A percentile compares a stretch with the other conserved stretches of the same genome.
phyloP scores from a whole-genome alignment of 2,797 vertebrate species.

The Fundulus diaphanus region DNA sequence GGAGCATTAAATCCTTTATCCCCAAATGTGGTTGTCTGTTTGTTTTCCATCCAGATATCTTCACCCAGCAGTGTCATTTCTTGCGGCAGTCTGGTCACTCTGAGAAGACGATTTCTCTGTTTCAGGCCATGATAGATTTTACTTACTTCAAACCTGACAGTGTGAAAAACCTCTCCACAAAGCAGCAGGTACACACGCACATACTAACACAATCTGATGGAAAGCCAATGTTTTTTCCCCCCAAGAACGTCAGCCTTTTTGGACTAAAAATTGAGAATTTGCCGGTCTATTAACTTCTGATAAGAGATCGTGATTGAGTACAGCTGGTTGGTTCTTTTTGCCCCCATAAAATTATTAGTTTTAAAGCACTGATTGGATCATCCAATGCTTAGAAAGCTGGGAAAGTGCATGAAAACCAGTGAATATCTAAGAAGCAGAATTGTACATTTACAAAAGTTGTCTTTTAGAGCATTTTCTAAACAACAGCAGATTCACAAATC shows the following conservation, averaged over 20 bases:
- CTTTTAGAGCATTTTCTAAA: too few relatives aligned
- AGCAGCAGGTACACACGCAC: slow-evolving; percentile 70
- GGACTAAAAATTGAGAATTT: not conserved
- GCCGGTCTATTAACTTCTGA: too few relatives aligned
- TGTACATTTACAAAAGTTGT: too few relatives aligned
- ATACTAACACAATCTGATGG: not conserved
- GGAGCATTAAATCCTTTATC: not conserved
- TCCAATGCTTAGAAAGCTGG: not conserved
- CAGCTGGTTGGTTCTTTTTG: too few relatives aligned
- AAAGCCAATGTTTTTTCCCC: not conserved
- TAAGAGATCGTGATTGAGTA: too few relatives aligned
- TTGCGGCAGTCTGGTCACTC: slow-evolving; percentile 90
- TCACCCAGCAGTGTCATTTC: slow-evolving; percentile 91
- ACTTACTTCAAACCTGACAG: slow-evolving; percentile 92
- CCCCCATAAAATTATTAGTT: too few relatives aligned
- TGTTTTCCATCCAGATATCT: slow-evolving; percentile 78
- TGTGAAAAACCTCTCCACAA: slow-evolving; percentile 77
- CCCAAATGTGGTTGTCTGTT: not conserved
- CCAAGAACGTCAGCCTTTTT: not conserved
- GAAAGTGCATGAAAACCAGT: too few relatives aligned
- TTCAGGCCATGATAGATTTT: slow-evolving; percentile 91
- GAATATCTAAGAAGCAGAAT: too few relatives aligned
- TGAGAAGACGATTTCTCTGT: slow-evolving; percentile 88
- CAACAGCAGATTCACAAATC: too few relatives aligned
- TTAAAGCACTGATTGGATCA: not conserved